A percentile compares a stretch with the other conserved stretches of the same genome.
Evolutionary conservation across 2,113 vertebrate species (phyloP).

Genomic region (Capricornis sumatraensis): DNA sequence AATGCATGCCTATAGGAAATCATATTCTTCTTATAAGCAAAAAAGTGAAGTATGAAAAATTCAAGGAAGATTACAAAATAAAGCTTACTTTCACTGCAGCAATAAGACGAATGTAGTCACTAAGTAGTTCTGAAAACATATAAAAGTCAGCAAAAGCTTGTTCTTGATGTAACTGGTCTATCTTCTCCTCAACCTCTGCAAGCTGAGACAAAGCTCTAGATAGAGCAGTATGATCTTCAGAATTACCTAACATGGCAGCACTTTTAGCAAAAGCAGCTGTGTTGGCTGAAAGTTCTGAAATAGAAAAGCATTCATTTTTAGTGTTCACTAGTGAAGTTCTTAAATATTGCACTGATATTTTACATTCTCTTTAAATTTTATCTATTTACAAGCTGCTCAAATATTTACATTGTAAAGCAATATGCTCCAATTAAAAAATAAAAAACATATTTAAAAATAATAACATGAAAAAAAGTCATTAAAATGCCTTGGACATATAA

Average conservation of each 20-base stretch:
- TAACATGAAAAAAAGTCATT: neutral
- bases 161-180: constrained; percentile 96
- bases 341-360: neutral
- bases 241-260: constrained; percentile 98
- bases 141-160: constrained; percentile 97
- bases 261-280: constrained; percentile 97
- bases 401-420: neutral
- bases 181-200: constrained; percentile 99
- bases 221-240: constrained; percentile 97
- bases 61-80: neutral
- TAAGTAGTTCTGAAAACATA: constrained; percentile 94
- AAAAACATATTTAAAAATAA: neutral
- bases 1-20: neutral
- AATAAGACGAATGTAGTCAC: constrained; percentile 96
- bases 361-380: constrained; percentile 28
- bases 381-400: neutral
- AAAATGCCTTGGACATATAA: neutral
- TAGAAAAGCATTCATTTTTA: constrained; percentile 44
- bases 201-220: constrained; percentile 96
- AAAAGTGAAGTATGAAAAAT: neutral
- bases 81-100: constrained; percentile 91
- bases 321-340: neutral
- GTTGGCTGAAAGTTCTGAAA: constrained; percentile 94
- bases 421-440: neutral
- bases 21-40: neutral